Evolutionary conservation across 2,888 invertebrate genomes (phyloP).

Genomic region (Leucoma salicis): DNA sequence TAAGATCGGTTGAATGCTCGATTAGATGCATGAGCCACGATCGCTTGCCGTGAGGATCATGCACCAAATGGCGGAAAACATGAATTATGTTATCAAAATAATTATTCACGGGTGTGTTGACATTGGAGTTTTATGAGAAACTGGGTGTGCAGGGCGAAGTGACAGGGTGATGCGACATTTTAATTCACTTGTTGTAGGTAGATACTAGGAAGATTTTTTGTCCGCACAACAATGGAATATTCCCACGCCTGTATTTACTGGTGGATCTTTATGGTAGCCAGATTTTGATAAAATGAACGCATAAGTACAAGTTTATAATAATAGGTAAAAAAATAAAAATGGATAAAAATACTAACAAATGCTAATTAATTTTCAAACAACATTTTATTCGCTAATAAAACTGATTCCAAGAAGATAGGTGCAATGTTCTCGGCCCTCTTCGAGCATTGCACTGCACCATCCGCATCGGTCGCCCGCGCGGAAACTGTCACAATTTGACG

Average conservation of each 20-base stretch:
- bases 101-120: conserved; percentile 41
- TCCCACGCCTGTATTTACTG: too few species aligned
- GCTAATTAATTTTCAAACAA: conserved; percentile 44
- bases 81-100: conserved; percentile 56
- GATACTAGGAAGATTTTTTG: too few species aligned
- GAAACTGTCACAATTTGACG: conserved; percentile 81
- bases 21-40: conserved; percentile 37
- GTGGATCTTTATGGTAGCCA: too few species aligned
- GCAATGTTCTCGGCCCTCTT: conserved; percentile 49
- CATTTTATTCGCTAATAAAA: conserved; percentile 26
- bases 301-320: too few species aligned
- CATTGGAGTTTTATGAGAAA: conserved; percentile 4
- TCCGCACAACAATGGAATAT: too few species aligned
- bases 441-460: conserved; percentile 18
- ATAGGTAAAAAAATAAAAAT: not conserved
- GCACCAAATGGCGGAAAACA: conserved; percentile 51
- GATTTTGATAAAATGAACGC: too few species aligned
- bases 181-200: too few species aligned
- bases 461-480: conserved; percentile 64
- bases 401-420: conserved; percentile 67
- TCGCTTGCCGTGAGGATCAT: conserved; percentile 28
- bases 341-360: conserved; percentile 20
- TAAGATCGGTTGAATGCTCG: conserved; percentile 44
- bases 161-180: too few species aligned
- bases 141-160: too few species aligned